Evolutionary conservation across 2,797 vertebrate species (phyloP).

Genomic region (Spinibarbus caldwelli): DNA sequence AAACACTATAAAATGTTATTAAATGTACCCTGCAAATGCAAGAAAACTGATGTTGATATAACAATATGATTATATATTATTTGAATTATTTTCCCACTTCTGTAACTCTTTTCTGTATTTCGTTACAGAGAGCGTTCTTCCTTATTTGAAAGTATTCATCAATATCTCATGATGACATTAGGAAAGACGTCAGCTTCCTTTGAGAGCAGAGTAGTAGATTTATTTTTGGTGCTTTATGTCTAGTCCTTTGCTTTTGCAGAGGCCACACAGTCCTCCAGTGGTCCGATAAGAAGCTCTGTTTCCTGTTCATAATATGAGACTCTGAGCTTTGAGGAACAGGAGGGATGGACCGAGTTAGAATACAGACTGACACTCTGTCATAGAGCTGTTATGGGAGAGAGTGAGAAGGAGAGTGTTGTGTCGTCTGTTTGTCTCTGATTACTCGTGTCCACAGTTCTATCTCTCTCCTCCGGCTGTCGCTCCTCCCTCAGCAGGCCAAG

Average conservation of each 20-base stretch:
- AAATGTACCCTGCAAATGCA: not conserved
- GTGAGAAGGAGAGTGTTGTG: slow-evolving; percentile 41
- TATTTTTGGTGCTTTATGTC: slow-evolving; percentile 58
- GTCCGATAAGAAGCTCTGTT: slow-evolving; percentile 59
- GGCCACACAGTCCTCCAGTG: slow-evolving; percentile 23
- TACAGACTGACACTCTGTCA: slow-evolving; percentile 76
- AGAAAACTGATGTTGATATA: not conserved
- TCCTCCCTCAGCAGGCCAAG: slow-evolving; percentile 68
- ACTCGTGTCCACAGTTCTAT: slow-evolving; percentile 75
- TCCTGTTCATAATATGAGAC: slow-evolving; percentile 55
- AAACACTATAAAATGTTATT: not conserved
- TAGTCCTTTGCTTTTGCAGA: slow-evolving; percentile 46
- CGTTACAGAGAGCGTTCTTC: not conserved
- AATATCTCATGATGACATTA: not conserved
- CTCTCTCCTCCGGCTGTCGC: slow-evolving; percentile 67
- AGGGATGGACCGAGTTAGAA: slow-evolving; percentile 48
- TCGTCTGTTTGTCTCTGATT: slow-evolving; percentile 71
- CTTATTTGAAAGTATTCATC: not conserved
- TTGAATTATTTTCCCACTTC: not conserved
- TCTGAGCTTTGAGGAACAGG: slow-evolving; percentile 55
- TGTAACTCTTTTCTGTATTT: not conserved
- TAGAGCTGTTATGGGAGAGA: slow-evolving; percentile 64
- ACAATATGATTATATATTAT: not conserved
- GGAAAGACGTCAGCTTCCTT: slow-evolving; percentile 21
- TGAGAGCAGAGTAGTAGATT: slow-evolving; percentile 27